Evolutionary conservation across 2,888 invertebrate species (phyloP).

Genomic region (Archaeoteleia sp.): DNA sequence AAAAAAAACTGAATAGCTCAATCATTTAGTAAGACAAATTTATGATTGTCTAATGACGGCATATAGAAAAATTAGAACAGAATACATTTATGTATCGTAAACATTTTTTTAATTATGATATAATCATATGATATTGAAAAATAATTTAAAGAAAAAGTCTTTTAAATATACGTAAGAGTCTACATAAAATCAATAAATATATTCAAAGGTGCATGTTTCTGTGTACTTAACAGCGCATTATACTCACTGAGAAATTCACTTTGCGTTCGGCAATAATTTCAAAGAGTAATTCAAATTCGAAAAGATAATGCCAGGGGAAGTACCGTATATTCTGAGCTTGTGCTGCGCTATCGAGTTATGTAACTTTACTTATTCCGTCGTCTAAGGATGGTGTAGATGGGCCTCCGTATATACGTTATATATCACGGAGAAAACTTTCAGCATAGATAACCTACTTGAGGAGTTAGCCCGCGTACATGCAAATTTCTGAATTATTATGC

Average conservation of each 20-base stretch:
- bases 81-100: no score
- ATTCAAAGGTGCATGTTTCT: conserved; percentile 11
- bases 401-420: conserved; percentile 64
- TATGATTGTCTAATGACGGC: conserved; percentile 32
- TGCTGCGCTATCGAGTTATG: conserved; percentile 58
- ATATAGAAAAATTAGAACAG: conserved; percentile 44
- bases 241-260: conserved; percentile 40
- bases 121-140: no score
- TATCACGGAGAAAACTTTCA: conserved; percentile 71
- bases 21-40: no score
- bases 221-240: conserved; percentile 39
- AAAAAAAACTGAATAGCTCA: no score
- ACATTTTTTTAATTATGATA: no score
- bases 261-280: conserved; percentile 49
- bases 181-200: neutral
- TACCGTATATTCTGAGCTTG: conserved; percentile 51
- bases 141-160: no score
- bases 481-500: conserved; percentile 75
- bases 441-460: conserved; percentile 75
- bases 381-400: conserved; percentile 51
- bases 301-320: conserved; percentile 64
- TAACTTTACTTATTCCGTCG: conserved; percentile 59
- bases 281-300: conserved; percentile 65
- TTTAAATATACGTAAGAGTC: no score
- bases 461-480: conserved; percentile 75